Evolutionary conservation across 2,888 invertebrate species (phyloP).

Genomic region (Scrobipalpa costella): DNA sequence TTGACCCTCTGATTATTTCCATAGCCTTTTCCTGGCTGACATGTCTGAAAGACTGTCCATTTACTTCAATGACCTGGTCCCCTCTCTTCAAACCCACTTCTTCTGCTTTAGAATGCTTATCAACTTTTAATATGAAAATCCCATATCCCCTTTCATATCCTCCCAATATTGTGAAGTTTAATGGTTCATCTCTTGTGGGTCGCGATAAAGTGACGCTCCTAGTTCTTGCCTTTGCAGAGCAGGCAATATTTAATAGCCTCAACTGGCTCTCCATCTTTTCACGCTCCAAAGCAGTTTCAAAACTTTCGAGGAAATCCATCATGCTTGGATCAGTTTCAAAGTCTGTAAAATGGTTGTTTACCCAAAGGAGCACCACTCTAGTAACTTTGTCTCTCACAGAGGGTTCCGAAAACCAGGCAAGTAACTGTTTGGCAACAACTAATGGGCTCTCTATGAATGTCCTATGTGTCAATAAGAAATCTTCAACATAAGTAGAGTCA

Average conservation of each 20-base stretch:
- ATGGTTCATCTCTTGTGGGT: slow-evolving; percentile 94
- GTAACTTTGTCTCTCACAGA: slow-evolving; percentile 92
- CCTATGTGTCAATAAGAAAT: slow-evolving; percentile 97
- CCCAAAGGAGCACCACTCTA: slow-evolving; percentile 97
- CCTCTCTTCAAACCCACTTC: slow-evolving; percentile 97
- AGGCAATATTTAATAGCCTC: slow-evolving; percentile 95
- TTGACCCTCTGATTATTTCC: slow-evolving; percentile 95
- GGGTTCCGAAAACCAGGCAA: slow-evolving; percentile 94
- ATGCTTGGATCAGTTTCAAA: slow-evolving; percentile 97
- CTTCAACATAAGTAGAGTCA: slow-evolving; percentile 99
- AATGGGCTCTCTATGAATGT: slow-evolving; percentile 95
- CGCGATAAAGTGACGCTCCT: slow-evolving; percentile 95
- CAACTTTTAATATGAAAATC: slow-evolving; percentile 97
- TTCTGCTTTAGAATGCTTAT: slow-evolving; percentile 95
- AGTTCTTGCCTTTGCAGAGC: slow-evolving; percentile 97
- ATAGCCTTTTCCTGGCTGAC: slow-evolving; percentile 95
- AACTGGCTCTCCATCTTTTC: slow-evolving; percentile 93
- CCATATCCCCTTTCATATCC: slow-evolving; percentile 96
- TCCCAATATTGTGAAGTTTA: slow-evolving; percentile 96
- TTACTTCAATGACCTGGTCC: slow-evolving; percentile 98
- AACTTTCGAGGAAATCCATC: slow-evolving; percentile 97
- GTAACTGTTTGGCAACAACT: slow-evolving; percentile 91
- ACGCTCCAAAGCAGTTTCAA: slow-evolving; percentile 91
- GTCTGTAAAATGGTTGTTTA: slow-evolving; percentile 98
- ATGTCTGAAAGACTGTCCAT: slow-evolving; percentile 97